Evolutionary conservation across 2,888 invertebrate species (phyloP), one percentile per base, ranked within the genome.

Genomic region (Empis livida): DNA sequence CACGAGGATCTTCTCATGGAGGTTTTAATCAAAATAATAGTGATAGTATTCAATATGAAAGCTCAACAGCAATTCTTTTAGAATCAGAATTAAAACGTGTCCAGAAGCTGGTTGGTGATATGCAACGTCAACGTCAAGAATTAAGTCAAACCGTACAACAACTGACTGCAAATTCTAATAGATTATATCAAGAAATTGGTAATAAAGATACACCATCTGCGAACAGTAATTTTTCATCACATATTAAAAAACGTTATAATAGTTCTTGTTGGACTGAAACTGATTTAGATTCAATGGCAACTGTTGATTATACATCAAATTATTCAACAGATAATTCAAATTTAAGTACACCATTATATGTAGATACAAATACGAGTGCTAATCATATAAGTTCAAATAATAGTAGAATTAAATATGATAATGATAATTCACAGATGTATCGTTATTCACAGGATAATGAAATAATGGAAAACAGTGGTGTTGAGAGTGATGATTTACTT

Each of bases 111-210:
- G 89, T 93, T 44, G 85, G 86, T 5, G 90, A 92, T 47, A 74
- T 93, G 58, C 87, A 88, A 59, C 76, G 86, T 9, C 89, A 92
- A 64, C 75, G 92, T 1, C 86, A 88, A 57, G 86, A 91, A 62
- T 72, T 94, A 44, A 88, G 89, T 58, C 77, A 86, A 46, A 90
- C 90, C 49, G 91, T 93, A 49, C 75, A 84, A 16, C 87, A 88
- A 59, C 72, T 92, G 27, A 89, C 89, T 0, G 85, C 87, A 60
- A 84, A 86, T 59, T 85, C 85, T 3, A 83, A 82, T 54, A 81
- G 77, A 23, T 62, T 86, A 55, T 74, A 75, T 52, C 75, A 77
- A 56, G 79, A 80, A 58, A 78, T 79, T 52, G 71, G 76, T 43
- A 75, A 74, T 14, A 65, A 65, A 54, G 65, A 65, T 38, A 39